Evolutionary conservation across 37 sponge, comb jelly and placozoan species (phyloP).

Genomic region (Theonella swinhoei): DNA sequence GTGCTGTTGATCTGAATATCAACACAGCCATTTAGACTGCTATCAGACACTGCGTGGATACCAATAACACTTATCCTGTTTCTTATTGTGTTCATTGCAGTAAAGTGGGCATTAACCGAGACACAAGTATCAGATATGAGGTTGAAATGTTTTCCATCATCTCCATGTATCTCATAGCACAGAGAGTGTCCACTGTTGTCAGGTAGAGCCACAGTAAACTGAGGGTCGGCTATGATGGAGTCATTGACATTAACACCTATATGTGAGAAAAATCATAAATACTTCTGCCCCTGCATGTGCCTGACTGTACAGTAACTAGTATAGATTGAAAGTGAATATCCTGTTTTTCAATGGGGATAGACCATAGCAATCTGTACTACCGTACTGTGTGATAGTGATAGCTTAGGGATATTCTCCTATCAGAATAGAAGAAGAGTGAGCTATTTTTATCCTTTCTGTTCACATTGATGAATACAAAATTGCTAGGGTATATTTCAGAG

Average conservation of each 20-base stretch:
- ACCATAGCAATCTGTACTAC: too few species aligned
- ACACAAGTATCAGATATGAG: conserved; percentile 11
- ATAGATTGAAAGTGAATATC: too few species aligned
- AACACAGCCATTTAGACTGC: neutral
- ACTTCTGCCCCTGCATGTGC: neutral
- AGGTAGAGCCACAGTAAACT: conserved; percentile 17
- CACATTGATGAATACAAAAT: too few species aligned
- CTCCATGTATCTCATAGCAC: conserved; percentile 21
- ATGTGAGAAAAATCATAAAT: neutral
- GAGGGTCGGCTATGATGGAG: conserved; percentile 22
- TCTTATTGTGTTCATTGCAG: neutral
- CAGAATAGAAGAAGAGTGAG: neutral
- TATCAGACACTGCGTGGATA: conserved; percentile 11
- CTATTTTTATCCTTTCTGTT: too few species aligned
- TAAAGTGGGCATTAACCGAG: neutral
- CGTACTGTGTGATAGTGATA: too few species aligned
- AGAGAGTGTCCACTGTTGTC: neutral
- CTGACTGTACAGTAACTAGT: too few species aligned
- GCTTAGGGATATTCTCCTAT: too few species aligned
- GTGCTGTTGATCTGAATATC: neutral
- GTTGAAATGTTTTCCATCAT: neutral
- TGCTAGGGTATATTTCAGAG: too few species aligned
- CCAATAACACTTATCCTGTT: conserved; percentile 46
- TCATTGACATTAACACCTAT: conserved; percentile 5
- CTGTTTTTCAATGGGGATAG: too few species aligned